Base-by-base conservation (phyloP, 2,888 invertebrate genomes). In the Neocrepidodera transversa region DNA sequence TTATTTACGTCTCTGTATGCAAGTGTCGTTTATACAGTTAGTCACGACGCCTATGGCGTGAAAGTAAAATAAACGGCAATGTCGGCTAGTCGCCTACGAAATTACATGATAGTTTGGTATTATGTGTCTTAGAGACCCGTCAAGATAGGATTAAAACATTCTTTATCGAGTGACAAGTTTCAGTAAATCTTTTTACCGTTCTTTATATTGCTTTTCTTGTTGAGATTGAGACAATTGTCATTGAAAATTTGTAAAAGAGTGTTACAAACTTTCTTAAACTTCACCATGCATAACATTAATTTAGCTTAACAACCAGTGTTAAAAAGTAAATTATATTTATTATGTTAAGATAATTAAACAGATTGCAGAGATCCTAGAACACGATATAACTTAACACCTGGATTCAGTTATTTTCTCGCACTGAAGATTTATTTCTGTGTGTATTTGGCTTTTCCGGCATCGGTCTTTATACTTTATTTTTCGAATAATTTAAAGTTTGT, bases 31-130 rank as follows among this genome's bases (percentile, higher is more conserved):
- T 28, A 8, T 28, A 28, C 28, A 28, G 28, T 28, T 28, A 28
- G 8, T 2, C 2, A 20, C 43, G 26, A 54, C 54, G 54, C 45
- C 54, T 28, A 54, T 54, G 54, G 26, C 45, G 45, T 47, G 45
- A 54, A 54, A 54, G 63, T 58, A 54, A 51, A 60, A 58, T 58
- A 60, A 51, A 47, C 54, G 42, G 17, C 49, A 56, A 35, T 56
- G 52, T 58, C 62, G 48, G 43, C 36, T 42, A 17, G 18, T 57
- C 60, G 60, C 60, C 63, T 53, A 63, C 63, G 51, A 60, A 47
- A 63, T 63, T 60, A 60, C 63, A 48, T 58, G 55, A 60, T 63
- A 48, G 43, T 52, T 49, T 42, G 50, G 60, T 51, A 57, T 60
- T 63, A 57, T 40, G 38, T 28, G 36, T 52, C 52, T 43, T 47